Evolutionary conservation across 2,797 vertebrate genomes (phyloP).

Genomic region (Lutjanus campechanus): DNA sequence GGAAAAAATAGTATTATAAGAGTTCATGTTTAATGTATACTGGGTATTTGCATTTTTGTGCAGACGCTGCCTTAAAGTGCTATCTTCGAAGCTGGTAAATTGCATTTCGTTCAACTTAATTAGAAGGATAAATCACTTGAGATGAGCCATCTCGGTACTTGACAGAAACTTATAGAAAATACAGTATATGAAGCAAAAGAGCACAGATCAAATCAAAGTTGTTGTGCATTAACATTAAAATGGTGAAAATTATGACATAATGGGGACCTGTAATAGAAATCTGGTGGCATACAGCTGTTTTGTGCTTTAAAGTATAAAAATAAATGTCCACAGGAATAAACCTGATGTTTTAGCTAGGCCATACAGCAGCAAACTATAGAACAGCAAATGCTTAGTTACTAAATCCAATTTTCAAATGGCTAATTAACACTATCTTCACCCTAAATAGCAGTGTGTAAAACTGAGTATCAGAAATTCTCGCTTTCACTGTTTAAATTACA

Average conservation of each 20-base stretch:
- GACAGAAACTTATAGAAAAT: no score
- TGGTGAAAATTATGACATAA: slow-evolving; percentile 1
- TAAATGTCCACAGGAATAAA: background rate
- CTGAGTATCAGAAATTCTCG: slow-evolving; percentile 23
- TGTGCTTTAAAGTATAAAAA: slow-evolving; percentile 28
- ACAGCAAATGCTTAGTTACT: background rate
- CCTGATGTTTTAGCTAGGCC: slow-evolving; percentile 9
- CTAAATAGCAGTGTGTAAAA: slow-evolving; percentile 18
- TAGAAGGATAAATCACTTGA: no score
- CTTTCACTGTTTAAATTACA: slow-evolving; percentile 30
- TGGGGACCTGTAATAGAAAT: no score
- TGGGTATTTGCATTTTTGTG: background rate
- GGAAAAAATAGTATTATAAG: background rate
- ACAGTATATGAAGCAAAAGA: no score
- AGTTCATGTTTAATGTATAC: no score
- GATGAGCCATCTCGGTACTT: no score
- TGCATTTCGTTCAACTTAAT: background rate
- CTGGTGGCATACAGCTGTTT: no score
- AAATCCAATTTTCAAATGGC: slow-evolving; percentile 16
- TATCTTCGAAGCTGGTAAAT: background rate
- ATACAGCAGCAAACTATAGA: background rate
- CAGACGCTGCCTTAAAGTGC: background rate
- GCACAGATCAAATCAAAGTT: background rate
- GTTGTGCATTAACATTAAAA: background rate
- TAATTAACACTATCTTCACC: slow-evolving; percentile 8